phyloP scores from a whole-genome alignment of 2,113 vertebrate species.

The Mormyrus iriodes region DNA sequence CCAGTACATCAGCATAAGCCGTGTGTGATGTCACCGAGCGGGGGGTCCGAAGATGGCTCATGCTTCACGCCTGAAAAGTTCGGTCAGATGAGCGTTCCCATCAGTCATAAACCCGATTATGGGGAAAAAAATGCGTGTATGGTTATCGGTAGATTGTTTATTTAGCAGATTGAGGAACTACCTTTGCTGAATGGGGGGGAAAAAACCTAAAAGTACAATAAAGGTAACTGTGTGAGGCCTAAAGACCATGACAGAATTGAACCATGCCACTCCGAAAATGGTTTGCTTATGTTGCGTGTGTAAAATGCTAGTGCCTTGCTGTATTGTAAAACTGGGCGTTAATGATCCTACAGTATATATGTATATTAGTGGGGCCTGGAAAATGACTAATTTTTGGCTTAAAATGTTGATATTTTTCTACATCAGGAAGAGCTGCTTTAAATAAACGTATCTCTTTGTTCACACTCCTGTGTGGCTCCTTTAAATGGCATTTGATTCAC shows the following conservation, averaged over 20 bases:
- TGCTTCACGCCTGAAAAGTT: background rate
- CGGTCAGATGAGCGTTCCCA: background rate
- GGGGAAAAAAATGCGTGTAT: background rate
- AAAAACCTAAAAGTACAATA: background rate
- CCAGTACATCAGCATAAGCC: background rate
- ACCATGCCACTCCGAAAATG: background rate
- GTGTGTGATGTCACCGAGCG: background rate
- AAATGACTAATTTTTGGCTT: slow-evolving; percentile 14
- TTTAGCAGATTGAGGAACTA: background rate
- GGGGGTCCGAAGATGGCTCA: background rate
- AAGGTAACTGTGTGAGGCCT: background rate
- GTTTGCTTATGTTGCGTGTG: background rate
- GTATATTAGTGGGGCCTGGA: background rate
- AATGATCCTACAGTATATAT: background rate
- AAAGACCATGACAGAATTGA: background rate
- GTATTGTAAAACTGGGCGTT: background rate
- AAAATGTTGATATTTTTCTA: slow-evolving; percentile 9
- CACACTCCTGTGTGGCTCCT: background rate
- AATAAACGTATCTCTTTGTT: slow-evolving; percentile 9
- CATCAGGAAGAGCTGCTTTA: slow-evolving; percentile 2
- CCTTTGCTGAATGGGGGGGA: background rate
- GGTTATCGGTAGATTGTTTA: background rate
- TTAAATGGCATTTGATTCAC: background rate
- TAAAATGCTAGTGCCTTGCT: slow-evolving; percentile 5
- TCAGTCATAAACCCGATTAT: background rate